Percentiles rank a stretch among this genome's conserved stretches.
Conservation (phyloP, 2,888 invertebrate genomes). For the Ceriagrion tenellum region DNA sequence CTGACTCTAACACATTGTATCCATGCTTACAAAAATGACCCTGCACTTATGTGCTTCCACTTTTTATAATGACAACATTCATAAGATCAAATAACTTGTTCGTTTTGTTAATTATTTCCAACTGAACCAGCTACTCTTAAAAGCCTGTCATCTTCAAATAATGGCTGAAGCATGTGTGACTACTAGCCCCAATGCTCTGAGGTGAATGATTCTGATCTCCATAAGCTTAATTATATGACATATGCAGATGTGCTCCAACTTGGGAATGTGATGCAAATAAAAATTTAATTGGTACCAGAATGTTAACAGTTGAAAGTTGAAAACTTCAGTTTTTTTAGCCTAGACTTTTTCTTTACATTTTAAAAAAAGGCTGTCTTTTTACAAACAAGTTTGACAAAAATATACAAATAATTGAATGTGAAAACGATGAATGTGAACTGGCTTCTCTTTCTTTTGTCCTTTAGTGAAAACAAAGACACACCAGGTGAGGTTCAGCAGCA, state of each 20-base stretch:
- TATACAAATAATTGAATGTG: conserved; percentile 69
- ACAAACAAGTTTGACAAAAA: conserved; percentile 69
- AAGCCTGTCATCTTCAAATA: not conserved
- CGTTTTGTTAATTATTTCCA: not conserved
- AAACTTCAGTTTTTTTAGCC: conserved; percentile 64
- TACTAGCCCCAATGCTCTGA: not conserved
- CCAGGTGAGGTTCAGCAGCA: conserved; percentile 63
- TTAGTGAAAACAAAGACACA: conserved; percentile 58
- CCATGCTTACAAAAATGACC: not conserved
- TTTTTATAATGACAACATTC: not conserved
- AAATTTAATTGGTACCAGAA: conserved; percentile 41
- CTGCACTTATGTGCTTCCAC: conserved; percentile 6
- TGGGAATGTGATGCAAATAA: conserved; percentile 46
- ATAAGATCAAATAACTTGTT: not conserved
- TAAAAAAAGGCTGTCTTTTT: conserved; percentile 67
- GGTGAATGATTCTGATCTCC: not conserved
- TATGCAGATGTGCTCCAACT: conserved; percentile 3
- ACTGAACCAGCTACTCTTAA: conserved; percentile 29
- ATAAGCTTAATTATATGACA: not conserved
- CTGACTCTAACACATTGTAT: not conserved
- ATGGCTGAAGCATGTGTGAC: not conserved
- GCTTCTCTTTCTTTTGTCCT: conserved; percentile 59
- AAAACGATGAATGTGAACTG: conserved; percentile 65
- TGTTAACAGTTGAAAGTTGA: conserved; percentile 58
- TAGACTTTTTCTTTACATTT: conserved; percentile 64